phyloP scores from a whole-genome alignment of 2,797 vertebrate genomes.

The Bradypodion pumilum region DNA sequence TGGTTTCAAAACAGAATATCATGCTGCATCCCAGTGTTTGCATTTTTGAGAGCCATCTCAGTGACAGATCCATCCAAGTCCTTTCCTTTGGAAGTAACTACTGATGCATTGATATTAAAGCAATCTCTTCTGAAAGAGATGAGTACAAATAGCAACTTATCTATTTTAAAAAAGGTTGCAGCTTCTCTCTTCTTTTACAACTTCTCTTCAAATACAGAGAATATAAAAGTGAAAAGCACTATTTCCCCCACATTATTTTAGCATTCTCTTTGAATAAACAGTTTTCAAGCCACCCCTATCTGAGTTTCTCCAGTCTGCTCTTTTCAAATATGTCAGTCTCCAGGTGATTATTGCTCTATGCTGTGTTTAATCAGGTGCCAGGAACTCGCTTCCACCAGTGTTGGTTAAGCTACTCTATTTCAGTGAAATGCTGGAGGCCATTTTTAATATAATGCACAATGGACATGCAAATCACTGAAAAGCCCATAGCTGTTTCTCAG shows the following conservation, averaged over 20 bases:
- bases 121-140: background rate
- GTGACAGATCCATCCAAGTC: background rate
- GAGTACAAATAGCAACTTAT: background rate
- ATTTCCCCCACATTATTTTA: slow-evolving; percentile 18
- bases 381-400: background rate
- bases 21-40: background rate
- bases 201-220: slow-evolving; percentile 15
- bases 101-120: background rate
- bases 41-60: background rate
- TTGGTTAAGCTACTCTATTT: background rate
- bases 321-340: background rate
- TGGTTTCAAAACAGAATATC: background rate
- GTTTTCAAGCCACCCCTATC: background rate
- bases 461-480: slow-evolving; percentile 15
- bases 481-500: slow-evolving; percentile 13
- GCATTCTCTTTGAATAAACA: background rate
- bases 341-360: slow-evolving; percentile 12
- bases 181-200: background rate
- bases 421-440: slow-evolving; percentile 26
- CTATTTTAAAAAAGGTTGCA: background rate
- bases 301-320: background rate
- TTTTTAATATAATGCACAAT: slow-evolving; percentile 21
- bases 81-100: background rate
- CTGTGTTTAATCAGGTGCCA: background rate
- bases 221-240: background rate